These are phyloP conservation scores for Micrastur ruficollis DNA, from an alignment of 2,797 vertebrate genomes.

Conservation along the genomic window DNA sequence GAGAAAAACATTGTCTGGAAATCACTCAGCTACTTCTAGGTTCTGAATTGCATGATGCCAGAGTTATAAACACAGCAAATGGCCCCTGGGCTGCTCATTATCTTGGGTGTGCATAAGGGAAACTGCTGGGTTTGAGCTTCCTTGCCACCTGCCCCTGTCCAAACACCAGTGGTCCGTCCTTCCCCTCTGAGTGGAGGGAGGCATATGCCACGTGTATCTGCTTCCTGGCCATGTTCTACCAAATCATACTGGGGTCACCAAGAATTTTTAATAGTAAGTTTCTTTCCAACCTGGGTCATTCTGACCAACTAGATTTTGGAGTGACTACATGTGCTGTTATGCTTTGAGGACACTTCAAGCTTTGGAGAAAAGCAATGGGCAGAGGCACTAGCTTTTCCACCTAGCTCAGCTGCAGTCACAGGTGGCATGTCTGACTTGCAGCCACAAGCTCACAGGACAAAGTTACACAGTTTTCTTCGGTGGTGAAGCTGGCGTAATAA, in stretches of 20 bases:
- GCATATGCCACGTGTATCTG: neutral
- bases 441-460: neutral
- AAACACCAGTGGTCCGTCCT: neutral
- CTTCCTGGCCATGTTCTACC: neutral
- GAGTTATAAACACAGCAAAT: neutral
- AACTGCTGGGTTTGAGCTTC: neutral
- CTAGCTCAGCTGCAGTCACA: neutral
- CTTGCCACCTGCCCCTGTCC: neutral
- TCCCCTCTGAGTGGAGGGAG: neutral
- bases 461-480: neutral
- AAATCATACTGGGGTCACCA: neutral
- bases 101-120: accelerated
- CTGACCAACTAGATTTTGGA: neutral
- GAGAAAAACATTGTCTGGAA: neutral
- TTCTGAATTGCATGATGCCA: neutral
- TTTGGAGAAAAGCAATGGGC: neutral
- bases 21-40: neutral
- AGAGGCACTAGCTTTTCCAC: neutral
- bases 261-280: neutral
- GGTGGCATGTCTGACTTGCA: neutral
- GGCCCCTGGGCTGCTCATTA: neutral
- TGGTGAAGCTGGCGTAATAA: neutral
- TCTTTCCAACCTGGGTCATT: neutral
- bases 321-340: neutral
- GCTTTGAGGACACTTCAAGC: neutral